Evolutionary conservation across 2,113 vertebrate genomes (phyloP).

Genomic region (Peromyscus leucopus): DNA sequence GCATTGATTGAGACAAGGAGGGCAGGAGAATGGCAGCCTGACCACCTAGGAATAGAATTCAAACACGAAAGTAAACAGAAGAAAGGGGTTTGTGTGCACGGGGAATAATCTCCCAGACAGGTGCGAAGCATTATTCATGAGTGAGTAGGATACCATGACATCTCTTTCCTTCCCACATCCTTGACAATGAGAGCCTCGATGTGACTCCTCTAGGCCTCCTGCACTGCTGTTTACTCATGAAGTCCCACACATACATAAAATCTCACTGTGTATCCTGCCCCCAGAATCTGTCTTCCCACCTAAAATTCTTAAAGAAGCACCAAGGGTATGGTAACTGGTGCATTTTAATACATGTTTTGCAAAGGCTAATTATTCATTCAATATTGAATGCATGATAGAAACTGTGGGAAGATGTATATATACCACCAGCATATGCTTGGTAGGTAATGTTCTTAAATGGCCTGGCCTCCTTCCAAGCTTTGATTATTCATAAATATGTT

Average conservation of each 20-base stretch:
- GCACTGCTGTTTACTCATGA: not conserved
- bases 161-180: not conserved
- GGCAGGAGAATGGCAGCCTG: constrained; percentile 4
- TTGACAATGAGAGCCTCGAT: not conserved
- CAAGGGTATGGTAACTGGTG: constrained; percentile 69
- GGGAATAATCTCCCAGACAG: not conserved
- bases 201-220: not conserved
- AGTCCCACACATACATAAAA: constrained; percentile 34
- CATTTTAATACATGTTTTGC: constrained; percentile 84
- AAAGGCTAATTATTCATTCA: constrained; percentile 85
- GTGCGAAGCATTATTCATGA: not conserved
- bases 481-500: constrained; percentile 92
- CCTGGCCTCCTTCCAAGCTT: constrained; percentile 86
- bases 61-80: not conserved
- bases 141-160: not conserved
- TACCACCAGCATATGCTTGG: constrained; percentile 72
- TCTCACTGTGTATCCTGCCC: not conserved
- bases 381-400: constrained; percentile 81
- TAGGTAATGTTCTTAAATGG: constrained; percentile 85
- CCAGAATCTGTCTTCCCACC: not conserved
- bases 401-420: constrained; percentile 74
- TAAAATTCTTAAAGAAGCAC: constrained; percentile 16
- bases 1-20: constrained; percentile 16
- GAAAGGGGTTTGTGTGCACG: not conserved
- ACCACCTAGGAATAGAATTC: not conserved